Evolutionary conservation across 2,888 invertebrate species (phyloP), one percentile per base, ranked within the genome.

Genomic region (Lasius platythorax): DNA sequence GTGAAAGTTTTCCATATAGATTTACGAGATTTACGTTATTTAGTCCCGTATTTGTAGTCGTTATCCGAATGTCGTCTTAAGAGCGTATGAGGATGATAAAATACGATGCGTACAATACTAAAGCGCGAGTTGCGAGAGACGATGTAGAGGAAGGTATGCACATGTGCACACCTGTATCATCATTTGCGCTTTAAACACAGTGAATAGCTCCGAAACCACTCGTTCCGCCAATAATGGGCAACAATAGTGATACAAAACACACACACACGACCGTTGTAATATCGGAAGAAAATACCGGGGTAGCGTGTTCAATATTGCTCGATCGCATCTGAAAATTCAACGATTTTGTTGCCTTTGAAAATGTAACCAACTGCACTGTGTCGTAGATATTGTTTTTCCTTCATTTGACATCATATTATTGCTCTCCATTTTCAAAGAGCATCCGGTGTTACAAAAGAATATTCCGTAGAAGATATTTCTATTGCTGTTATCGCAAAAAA

Each of bases 221-320:
- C 56, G 84, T 56, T 53, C n/a, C 82, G 76, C 63, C 61, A 67
- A 28, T 84, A 88, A 90, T 82, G 83, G 85, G 12, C 46, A 76
- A 58, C 58, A 30, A 23, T 37, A 50, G 15, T 67, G 76, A 73
- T 53, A 28, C 76, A 33, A 46, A 64, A 43, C 30, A 50, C 50
- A 70, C 82, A 46, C 30, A 53, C n/a, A 37, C 40, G 23, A 64
- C 12, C 68, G 83, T 81, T 79, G 67, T 85, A 86, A 87, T 90
- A 89, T 90, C 78, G 68, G 88, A 88, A 83, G 86, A 83, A 88
- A 91, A 91, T 88, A 88, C 82, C 74, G 46, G 53, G n/a, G 56
- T 28, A 33, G 37, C 30, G 18, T 12, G 79, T 73, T 37, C 61
- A 43, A 79, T 73, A 61, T 73, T 79, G 61, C 43, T 33, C 61